phyloP scores from a whole-genome alignment of 2,888 invertebrate genomes.

The Drosophila paracracens region DNA sequence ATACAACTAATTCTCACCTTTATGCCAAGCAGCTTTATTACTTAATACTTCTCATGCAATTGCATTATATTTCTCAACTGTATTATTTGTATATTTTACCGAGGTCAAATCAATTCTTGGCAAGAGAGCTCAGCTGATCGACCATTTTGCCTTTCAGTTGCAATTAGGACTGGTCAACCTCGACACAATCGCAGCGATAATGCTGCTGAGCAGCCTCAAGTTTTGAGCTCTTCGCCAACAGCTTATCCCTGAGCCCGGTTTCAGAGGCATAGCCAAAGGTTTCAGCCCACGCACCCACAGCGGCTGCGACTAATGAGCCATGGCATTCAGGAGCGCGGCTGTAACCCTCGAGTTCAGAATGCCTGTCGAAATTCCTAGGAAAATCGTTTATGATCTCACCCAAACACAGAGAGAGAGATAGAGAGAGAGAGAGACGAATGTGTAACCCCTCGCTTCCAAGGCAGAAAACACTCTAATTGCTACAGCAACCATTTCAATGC shows the following conservation, averaged over 20 bases:
- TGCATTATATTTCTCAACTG: neutral
- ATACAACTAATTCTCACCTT: neutral
- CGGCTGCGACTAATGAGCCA: conserved; percentile 61
- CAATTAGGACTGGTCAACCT: conserved; percentile 58
- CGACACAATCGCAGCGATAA: conserved; percentile 37
- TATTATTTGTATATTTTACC: conserved; percentile 63
- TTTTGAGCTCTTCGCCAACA: conserved; percentile 25
- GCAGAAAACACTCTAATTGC: conserved; percentile 67
- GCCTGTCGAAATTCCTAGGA: conserved; percentile 60
- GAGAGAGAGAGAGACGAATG: conserved; percentile 21
- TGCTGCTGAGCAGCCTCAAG: conserved; percentile 36
- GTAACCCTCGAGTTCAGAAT: conserved; percentile 40
- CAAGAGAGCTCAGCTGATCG: conserved; percentile 30
- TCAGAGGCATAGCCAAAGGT: conserved; percentile 5
- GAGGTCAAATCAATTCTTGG: conserved; percentile 49
- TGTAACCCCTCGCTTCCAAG: conserved; percentile 27
- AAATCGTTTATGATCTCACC: conserved; percentile 69
- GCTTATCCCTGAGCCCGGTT: conserved; percentile 29
- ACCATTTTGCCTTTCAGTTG: conserved; percentile 28
- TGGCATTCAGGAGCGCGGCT: conserved; percentile 28
- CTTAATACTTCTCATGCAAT: neutral
- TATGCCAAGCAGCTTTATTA: neutral
- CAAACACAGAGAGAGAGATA: conserved; percentile 18
- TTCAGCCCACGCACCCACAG: conserved; percentile 60
- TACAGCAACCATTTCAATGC: conserved; percentile 47